Percentiles rank a stretch among this genome's conserved stretches.
These are phyloP conservation scores for Montipora capitata DNA, from an alignment of 92 coral and sea anemone genomes.

Conservation along the genomic window DNA sequence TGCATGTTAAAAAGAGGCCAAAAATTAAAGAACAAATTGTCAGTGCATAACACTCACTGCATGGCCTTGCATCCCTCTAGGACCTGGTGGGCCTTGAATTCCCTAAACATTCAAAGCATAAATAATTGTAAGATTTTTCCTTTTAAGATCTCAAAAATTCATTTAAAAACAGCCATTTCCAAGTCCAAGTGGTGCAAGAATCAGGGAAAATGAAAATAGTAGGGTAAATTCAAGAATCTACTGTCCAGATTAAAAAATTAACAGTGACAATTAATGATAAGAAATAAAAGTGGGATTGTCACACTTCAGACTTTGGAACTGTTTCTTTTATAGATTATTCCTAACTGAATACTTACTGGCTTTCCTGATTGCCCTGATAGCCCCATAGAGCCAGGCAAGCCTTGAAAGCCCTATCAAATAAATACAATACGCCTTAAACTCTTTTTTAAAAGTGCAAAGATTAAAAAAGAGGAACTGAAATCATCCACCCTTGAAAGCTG, in stretches of 20 bases:
- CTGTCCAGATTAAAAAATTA: too few relatives aligned
- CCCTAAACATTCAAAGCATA: constrained; percentile 43
- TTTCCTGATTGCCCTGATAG: constrained; percentile 78
- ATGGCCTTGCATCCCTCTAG: constrained; percentile 75
- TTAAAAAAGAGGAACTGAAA: background rate
- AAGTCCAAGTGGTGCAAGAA: too few relatives aligned
- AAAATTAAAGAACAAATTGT: background rate
- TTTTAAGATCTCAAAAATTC: too few relatives aligned
- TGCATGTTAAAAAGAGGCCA: too few relatives aligned
- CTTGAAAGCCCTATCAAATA: constrained; percentile 74
- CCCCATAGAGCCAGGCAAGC: constrained; percentile 76
- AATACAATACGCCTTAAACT: background rate
- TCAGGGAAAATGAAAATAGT: too few relatives aligned
- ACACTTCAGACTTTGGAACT: too few relatives aligned
- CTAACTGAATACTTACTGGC: constrained; percentile 65
- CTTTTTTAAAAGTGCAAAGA: background rate
- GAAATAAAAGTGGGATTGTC: too few relatives aligned
- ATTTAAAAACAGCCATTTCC: too few relatives aligned
- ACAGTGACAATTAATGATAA: too few relatives aligned
- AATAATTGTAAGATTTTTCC: too few relatives aligned
- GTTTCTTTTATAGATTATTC: too few relatives aligned
- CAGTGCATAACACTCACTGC: constrained; percentile 49
- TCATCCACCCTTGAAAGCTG: background rate
- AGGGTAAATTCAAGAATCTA: too few relatives aligned
- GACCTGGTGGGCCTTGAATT: constrained; percentile 80